Evolutionary conservation across 2,888 invertebrate species (phyloP), one percentile per base, ranked within the genome.

Genomic region (Hirtodrosophila histrioides): DNA sequence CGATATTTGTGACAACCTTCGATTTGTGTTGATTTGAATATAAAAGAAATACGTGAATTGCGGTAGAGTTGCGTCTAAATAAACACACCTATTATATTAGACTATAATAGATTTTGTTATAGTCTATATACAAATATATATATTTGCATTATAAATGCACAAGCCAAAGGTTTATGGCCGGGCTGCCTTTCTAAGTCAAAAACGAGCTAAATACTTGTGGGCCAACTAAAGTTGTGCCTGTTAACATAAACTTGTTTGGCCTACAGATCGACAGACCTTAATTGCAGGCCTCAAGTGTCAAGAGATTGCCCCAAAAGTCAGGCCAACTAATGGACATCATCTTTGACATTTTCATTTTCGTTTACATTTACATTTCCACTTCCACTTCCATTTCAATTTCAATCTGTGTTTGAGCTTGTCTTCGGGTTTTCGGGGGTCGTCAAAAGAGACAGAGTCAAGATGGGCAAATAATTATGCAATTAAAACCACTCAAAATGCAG

Each of bases 11-110:
- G 45, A 24, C 41, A 49, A 66, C 79, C 79, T 79, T 79, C 65
- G 67, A 29, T 50, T 33, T 12, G 35, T 36, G 39, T n/a, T 58
- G 33, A 76, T 76, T 83, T 80, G 68, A 80, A 83, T 79, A 76
- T 76, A 76, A 79, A 76, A 54, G 69, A 49, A 56, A 66, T 43
- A 58, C 67, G 61, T 79, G 80, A 80, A 77, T 73, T 83, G 80
- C 73, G 84, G 72, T 63, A 76, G 67, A 81, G 40, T 9, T 36
- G 46, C 27, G 6, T 4, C 49, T 17, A 17, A 24, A 46, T n/a
- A 40, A 35, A 58, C 39, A 23, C 48, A 5, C 27, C 4, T 27
- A 27, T 27, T 27, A 65, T 23, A 66, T 60, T 60, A 50, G 46
- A 67, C 55, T 60, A 69, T 58, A 61, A 55, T 68, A 49, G 54